Percentiles rank a stretch among this genome's conserved stretches.
Conservation (phyloP, 2,797 vertebrate species). For the Luscinia megarhynchos region DNA sequence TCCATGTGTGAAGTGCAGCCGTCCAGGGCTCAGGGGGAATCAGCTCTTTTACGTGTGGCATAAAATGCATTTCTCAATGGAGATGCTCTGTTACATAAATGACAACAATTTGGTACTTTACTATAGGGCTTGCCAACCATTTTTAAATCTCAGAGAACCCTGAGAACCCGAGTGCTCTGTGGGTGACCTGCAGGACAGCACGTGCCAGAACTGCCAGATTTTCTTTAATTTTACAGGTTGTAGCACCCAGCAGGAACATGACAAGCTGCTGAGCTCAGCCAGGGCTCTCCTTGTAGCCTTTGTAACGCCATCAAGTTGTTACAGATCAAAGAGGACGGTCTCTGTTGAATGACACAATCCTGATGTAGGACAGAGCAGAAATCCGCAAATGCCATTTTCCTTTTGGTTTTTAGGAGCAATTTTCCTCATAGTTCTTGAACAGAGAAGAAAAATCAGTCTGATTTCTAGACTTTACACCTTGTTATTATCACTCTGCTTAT, state of each 20-base stretch:
- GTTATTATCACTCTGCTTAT: neutral
- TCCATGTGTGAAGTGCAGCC: neutral
- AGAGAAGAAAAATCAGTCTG: neutral
- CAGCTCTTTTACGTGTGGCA: neutral
- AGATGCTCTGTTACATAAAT: neutral
- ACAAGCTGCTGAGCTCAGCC: fast-evolving
- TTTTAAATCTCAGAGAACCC: neutral
- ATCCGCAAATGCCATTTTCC: neutral
- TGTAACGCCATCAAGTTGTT: neutral
- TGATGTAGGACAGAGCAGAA: neutral
- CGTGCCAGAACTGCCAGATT: neutral
- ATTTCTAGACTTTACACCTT: neutral
- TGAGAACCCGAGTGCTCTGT: neutral
- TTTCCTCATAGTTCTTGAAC: neutral
- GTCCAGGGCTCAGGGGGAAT: neutral
- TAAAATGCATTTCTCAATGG: neutral
- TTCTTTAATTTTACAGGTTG: neutral
- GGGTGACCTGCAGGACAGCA: neutral
- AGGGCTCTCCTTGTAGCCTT: neutral
- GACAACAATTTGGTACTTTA: neutral
- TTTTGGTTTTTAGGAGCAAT: neutral
- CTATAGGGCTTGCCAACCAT: fast-evolving
- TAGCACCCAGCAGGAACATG: neutral
- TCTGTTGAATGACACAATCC: neutral
- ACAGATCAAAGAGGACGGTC: neutral